Conservation (phyloP, 2,888 invertebrate species). For the Gastrophysa polygoni region DNA sequence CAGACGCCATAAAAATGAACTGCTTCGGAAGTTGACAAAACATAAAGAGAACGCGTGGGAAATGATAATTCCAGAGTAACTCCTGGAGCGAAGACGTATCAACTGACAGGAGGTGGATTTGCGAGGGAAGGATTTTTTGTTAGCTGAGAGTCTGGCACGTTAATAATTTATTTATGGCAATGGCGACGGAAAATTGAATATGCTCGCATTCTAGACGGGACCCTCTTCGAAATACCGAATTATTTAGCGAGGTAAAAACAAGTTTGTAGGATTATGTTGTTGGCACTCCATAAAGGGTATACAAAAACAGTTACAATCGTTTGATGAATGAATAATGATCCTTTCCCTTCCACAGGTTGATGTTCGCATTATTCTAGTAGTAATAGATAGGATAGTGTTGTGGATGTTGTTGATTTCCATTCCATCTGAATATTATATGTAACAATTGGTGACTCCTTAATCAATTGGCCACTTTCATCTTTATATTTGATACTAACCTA, state of each 20-base stretch:
- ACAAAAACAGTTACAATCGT: background rate
- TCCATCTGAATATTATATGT: no score
- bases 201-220: background rate
- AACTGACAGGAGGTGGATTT: background rate
- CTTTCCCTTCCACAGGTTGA: no score
- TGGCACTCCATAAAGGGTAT: background rate
- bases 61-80: background rate
- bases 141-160: background rate
- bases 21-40: background rate
- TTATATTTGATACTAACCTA: no score
- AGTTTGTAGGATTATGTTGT: background rate
- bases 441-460: no score
- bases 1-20: background rate
- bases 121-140: background rate
- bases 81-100: background rate
- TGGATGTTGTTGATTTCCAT: no score
- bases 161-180: background rate
- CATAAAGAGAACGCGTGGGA: background rate
- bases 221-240: background rate
- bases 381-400: no score
- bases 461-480: no score
- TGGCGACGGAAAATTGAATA: background rate
- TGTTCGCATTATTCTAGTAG: no score
- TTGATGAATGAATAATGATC: no score
- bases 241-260: background rate